A percentile compares a stretch with the other conserved stretches of the same genome.
These are phyloP conservation scores for Mesorhabditis sp. DNA, from an alignment of 2,888 invertebrate species.

Conservation along the genomic window DNA sequence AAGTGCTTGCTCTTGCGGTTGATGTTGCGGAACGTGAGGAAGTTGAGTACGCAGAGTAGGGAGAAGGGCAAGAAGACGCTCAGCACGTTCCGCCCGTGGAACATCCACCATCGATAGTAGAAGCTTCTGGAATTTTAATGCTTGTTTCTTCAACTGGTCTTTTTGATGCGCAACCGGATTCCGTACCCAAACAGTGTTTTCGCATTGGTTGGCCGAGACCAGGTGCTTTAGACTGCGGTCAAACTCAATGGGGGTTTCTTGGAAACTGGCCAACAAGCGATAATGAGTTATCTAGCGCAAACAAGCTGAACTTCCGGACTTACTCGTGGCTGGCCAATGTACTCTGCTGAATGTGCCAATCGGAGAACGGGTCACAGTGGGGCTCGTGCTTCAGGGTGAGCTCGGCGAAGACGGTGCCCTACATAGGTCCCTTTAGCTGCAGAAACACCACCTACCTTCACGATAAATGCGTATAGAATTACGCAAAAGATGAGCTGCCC, in stretches of 20 bases:
- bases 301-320: too few relatives aligned
- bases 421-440: background rate
- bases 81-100: conserved; percentile 40
- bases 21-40: conserved; percentile 25
- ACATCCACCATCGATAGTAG: conserved; percentile 39
- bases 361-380: conserved; percentile 28
- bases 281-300: too few relatives aligned
- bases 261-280: too few relatives aligned
- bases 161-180: too few relatives aligned
- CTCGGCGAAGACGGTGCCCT: conserved; percentile 34
- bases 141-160: too few relatives aligned
- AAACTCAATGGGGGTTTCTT: too few relatives aligned
- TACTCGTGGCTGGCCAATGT: background rate
- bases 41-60: conserved; percentile 35
- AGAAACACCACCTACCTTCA: conserved; percentile 18
- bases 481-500: conserved; percentile 19
- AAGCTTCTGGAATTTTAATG: conserved; percentile 15
- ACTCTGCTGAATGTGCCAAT: conserved; percentile 11
- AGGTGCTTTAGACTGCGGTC: background rate
- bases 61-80: conserved; percentile 43
- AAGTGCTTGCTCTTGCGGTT: conserved; percentile 25
- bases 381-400: conserved; percentile 23
- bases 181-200: too few relatives aligned
- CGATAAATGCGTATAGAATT: conserved; percentile 22
- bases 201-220: background rate